A percentile compares a stretch with the other conserved stretches of the same genome.
Evolutionary conservation across 2,113 vertebrate species (phyloP).

Genomic region (Nothocercus nigrocapillus): DNA sequence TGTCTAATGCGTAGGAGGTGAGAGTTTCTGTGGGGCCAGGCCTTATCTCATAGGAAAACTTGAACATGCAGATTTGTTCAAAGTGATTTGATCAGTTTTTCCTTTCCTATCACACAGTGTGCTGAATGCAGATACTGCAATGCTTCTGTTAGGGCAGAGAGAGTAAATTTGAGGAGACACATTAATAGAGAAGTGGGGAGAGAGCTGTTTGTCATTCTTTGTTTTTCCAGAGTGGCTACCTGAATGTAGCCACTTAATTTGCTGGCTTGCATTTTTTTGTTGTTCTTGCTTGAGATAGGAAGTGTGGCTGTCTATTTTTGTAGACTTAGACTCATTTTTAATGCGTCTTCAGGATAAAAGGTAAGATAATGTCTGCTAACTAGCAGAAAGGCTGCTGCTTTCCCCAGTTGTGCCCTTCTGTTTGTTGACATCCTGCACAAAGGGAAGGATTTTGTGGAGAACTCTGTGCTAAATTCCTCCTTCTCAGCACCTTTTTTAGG

Average conservation of each 20-base stretch:
- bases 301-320: not conserved
- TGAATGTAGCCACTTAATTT: not conserved
- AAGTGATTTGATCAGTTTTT: slow-evolving; percentile 42
- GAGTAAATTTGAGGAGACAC: not conserved
- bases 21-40: not conserved
- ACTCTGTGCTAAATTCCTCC: not conserved
- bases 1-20: not conserved
- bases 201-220: not conserved
- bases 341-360: not conserved
- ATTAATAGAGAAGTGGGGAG: not conserved
- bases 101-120: not conserved
- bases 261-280: not conserved
- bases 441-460: not conserved
- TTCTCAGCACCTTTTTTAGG: not conserved
- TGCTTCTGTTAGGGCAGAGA: slow-evolving; percentile 1
- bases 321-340: not conserved
- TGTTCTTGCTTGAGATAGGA: not conserved
- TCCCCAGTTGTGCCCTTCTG: not conserved
- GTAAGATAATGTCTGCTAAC: not conserved
- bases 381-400: not conserved
- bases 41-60: slow-evolving; percentile 32
- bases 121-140: not conserved
- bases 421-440: not conserved
- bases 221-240: not conserved
- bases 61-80: slow-evolving; percentile 37